Base-by-base conservation (phyloP, 2,888 invertebrate species). In the Acanthosoma haemorrhoidale region DNA sequence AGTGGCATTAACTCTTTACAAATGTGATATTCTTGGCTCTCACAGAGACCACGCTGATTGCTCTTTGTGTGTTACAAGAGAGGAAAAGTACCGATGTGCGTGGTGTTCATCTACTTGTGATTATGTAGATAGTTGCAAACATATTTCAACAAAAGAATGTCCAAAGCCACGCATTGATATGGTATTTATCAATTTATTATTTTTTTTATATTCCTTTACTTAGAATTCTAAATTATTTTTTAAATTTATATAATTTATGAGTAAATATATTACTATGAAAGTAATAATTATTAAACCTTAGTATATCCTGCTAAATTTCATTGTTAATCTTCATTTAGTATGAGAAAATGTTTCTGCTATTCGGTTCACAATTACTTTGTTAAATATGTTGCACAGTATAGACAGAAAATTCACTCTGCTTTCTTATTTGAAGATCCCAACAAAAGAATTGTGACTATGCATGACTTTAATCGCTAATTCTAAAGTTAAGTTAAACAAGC, bases 41-140 rank as follows among this genome's bases (percentile, higher is more conserved):
- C 94, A 95, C 80, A 86, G 94, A 67, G 93, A 94, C 78, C 92
- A 94, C 79, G 91, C 94, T 11, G 99, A 99, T 80, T 99, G 98
- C 81, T 96, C 96, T 67, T 84, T 96, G 51, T 99, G 99, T 80
- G 91, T 96, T 71, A 96, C 96, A 2, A 86, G 96, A 70, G 91
- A 92, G 80, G 86, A 90, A 16, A 88, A 92, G 77, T 96, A 96
- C 79, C 89, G 92, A 76, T 99, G 99, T 79, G 90, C 92, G 59
- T 99, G 97, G 98, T 98, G 98, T 82, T 89, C 90, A 5, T 91
- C 90, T 78, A 88, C 89, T 21, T 95, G 95, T 80, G 89, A 89
- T 31, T 93, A 91, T 77, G 87, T 89, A 76, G 91, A 92, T 78
- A 89, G 91, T 4, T 97, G 96, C 78, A 84, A 88, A 64, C 88